These are phyloP conservation scores for Agelaius phoeniceus DNA, from an alignment of 2,113 vertebrate species.

Conservation along the genomic window DNA sequence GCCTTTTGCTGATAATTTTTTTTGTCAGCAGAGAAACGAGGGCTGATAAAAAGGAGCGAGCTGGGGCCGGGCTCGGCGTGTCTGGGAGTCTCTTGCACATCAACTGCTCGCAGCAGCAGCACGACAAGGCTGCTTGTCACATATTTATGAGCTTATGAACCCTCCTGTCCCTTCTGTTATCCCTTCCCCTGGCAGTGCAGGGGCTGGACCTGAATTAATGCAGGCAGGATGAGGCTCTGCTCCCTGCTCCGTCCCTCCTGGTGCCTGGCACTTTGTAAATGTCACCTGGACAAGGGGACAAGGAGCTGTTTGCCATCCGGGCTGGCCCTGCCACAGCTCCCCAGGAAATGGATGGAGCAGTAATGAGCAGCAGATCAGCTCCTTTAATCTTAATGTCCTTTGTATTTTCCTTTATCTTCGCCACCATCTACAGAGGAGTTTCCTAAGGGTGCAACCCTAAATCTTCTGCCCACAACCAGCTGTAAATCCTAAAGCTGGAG, in stretches of 20 bases:
- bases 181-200: conserved; percentile 36
- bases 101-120: conserved; percentile 25
- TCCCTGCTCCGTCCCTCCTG: not conserved
- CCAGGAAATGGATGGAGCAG: conserved; percentile 43
- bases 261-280: conserved; percentile 5
- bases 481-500: conserved; percentile 55
- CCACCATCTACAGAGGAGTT: conserved; percentile 63
- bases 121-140: conserved; percentile 44
- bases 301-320: not conserved
- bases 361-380: conserved; percentile 65
- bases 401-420: conserved; percentile 61
- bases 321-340: conserved; percentile 53
- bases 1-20: conserved; percentile 16
- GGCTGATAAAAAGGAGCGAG: conserved; percentile 26
- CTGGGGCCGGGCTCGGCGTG: not conserved
- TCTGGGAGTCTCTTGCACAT: not conserved
- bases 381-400: conserved; percentile 65
- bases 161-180: conserved; percentile 51
- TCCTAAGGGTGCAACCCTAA: conserved; percentile 52
- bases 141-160: conserved; percentile 52
- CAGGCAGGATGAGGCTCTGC: not conserved
- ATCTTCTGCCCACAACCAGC: conserved; percentile 20
- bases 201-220: not conserved
- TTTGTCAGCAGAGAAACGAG: conserved; percentile 3
- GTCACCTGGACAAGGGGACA: not conserved